Evolutionary conservation across 2,888 invertebrate species (phyloP), one percentile per base, ranked within the genome.

Genomic region (Xiphydria camelus): DNA sequence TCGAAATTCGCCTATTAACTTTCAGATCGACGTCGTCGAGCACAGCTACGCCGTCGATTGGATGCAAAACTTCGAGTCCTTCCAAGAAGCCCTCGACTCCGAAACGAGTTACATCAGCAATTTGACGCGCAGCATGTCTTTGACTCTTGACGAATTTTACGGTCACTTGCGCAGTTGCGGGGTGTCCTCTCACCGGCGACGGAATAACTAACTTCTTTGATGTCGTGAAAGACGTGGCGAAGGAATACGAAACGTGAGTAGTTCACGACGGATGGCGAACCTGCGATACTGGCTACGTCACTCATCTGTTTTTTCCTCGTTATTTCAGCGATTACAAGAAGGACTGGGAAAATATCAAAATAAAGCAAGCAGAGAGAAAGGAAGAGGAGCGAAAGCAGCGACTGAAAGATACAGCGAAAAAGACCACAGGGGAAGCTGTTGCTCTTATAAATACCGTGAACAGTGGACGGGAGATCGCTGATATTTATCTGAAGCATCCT

Each of bases 31-130:
- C 73, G 85, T 97, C 25, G 88, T 96, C 14, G 88, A 91, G 66
- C 87, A 90, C 62, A 80, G 83, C 21, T 97, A 92, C 73, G 95
- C 96, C 0, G 81, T 93, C 12, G 93, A 96, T 55, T 99, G 99
- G 99, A 98, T 99, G 92, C 84, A 83, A 9, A 95, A 99, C 77
- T 97, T 95, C 76, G 94, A 95, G 75, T 79, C 85, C 1, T 98
- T 97, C 70, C 90, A 94, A 67, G 91, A 92, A 55, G 94, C 96
- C 0, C 70, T 98, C 9, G 89, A 94, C 60, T 81, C 83, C 0
- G 80, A 82, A 22, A 82, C 82, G 17, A 82, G 85, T 1, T 97
- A 95, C 63, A 87, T 92, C 0, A 89, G 90, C 26, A 96, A 92
- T 76, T 79, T 98, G 35, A 91, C 94, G 0, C 80, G 94, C 1